Conservation (phyloP, 2,113 vertebrate species). For the Sinocyclocheilus rhinocerous region DNA sequence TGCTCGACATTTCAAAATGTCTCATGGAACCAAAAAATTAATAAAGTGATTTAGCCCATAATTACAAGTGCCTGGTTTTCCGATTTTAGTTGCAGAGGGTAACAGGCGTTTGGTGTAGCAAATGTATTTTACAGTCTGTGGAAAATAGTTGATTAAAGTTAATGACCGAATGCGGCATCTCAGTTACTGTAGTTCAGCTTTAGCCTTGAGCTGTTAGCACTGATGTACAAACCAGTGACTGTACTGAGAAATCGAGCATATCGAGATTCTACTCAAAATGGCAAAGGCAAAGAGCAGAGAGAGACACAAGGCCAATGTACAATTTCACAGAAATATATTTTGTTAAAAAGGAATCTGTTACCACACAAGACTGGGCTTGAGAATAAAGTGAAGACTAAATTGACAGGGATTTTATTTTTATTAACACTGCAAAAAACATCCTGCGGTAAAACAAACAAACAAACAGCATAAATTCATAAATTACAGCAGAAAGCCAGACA, state of each 20-base stretch:
- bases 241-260: conserved; percentile 46
- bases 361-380: too few species aligned
- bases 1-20: not conserved
- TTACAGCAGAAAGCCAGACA: not conserved
- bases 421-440: not conserved
- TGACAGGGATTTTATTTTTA: not conserved
- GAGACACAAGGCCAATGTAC: conserved; percentile 13
- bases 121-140: conserved; percentile 53
- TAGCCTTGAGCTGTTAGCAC: conserved; percentile 54
- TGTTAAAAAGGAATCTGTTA: not conserved
- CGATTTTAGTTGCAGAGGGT: conserved; percentile 14
- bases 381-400: not conserved
- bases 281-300: conserved; percentile 43
- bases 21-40: not conserved
- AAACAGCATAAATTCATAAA: not conserved
- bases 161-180: conserved; percentile 60
- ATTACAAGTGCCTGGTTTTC: conserved; percentile 20
- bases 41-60: not conserved
- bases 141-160: conserved; percentile 65
- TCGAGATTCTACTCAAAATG: conserved; percentile 57
- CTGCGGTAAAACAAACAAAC: not conserved
- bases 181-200: conserved; percentile 53
- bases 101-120: conserved; percentile 25
- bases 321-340: not conserved
- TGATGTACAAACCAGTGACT: conserved; percentile 69